A percentile compares a stretch with the other conserved stretches of the same genome.
Evolutionary conservation across 2,113 vertebrate genomes (phyloP).

Genomic region (Corvus hawaiiensis): DNA sequence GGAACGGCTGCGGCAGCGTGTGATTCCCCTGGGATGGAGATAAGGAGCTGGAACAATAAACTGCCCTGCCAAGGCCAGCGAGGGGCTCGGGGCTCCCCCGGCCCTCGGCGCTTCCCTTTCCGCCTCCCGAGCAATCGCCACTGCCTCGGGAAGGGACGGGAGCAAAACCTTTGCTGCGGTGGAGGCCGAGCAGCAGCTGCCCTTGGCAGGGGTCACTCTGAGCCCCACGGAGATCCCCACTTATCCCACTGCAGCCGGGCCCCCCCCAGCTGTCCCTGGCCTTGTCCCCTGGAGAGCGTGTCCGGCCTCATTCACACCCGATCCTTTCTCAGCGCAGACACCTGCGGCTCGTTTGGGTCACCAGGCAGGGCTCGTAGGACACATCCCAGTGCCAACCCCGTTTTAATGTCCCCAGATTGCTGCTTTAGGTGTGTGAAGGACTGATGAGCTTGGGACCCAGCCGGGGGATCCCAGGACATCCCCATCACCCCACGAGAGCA

Average conservation of each 20-base stretch:
- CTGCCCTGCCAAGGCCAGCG: rapidly evolving
- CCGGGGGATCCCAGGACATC: background rate
- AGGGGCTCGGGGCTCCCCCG: rapidly evolving
- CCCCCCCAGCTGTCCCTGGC: background rate
- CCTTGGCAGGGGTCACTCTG: background rate
- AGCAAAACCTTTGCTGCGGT: background rate
- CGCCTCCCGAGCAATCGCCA: rapidly evolving
- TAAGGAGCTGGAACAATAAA: background rate
- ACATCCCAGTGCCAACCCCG: background rate
- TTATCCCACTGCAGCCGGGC: rapidly evolving
- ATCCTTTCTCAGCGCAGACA: background rate
- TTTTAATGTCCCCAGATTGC: background rate
- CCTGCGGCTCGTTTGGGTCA: background rate
- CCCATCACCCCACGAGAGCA: background rate
- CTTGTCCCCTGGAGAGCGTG: rapidly evolving
- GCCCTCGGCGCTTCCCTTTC: background rate
- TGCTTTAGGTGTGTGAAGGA: background rate
- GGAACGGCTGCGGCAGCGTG: rapidly evolving
- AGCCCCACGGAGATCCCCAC: rapidly evolving
- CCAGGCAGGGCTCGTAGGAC: background rate
- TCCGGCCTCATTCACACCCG: background rate
- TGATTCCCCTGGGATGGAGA: background rate
- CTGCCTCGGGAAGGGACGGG: background rate
- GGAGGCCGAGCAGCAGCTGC: background rate
- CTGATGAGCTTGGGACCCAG: background rate